A percentile compares a stretch with the other conserved stretches of the same genome.
These are phyloP conservation scores for Dastarcus helophoroides DNA, from an alignment of 2,888 invertebrate genomes.

Conservation along the genomic window DNA sequence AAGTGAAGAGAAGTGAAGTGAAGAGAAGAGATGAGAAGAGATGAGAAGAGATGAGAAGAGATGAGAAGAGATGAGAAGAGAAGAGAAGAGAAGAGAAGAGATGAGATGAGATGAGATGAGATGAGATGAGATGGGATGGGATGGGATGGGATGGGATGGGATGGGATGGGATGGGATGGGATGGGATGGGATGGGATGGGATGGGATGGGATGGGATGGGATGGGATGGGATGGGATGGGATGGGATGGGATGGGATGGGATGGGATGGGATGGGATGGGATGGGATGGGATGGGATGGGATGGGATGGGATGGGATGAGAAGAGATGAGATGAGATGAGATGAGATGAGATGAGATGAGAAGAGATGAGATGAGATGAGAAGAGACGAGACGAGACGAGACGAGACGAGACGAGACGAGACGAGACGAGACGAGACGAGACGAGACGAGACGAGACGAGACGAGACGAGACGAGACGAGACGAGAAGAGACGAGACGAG, in stretches of 20 bases:
- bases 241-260: slow-evolving; percentile 6
- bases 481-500: slow-evolving; percentile 6
- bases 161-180: slow-evolving; percentile 9
- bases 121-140: slow-evolving; percentile 3
- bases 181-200: slow-evolving; percentile 8
- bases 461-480: slow-evolving; percentile 6
- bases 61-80: too few species aligned
- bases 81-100: too few species aligned
- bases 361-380: slow-evolving; percentile 7
- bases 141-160: slow-evolving; percentile 7
- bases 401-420: slow-evolving; percentile 6
- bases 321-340: slow-evolving; percentile 4
- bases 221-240: slow-evolving; percentile 5
- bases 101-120: too few species aligned
- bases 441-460: slow-evolving; percentile 6
- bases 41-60: too few species aligned
- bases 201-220: slow-evolving; percentile 1
- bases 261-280: slow-evolving; percentile 6
- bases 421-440: slow-evolving; percentile 6
- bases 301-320: slow-evolving; percentile 6
- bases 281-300: slow-evolving; percentile 6
- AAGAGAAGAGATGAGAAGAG: too few species aligned
- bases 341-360: slow-evolving; percentile 7
- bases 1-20: too few species aligned
- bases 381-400: slow-evolving; percentile 6